phyloP scores from a whole-genome alignment of 2,888 invertebrate species.

The Mimachlamys varia region DNA sequence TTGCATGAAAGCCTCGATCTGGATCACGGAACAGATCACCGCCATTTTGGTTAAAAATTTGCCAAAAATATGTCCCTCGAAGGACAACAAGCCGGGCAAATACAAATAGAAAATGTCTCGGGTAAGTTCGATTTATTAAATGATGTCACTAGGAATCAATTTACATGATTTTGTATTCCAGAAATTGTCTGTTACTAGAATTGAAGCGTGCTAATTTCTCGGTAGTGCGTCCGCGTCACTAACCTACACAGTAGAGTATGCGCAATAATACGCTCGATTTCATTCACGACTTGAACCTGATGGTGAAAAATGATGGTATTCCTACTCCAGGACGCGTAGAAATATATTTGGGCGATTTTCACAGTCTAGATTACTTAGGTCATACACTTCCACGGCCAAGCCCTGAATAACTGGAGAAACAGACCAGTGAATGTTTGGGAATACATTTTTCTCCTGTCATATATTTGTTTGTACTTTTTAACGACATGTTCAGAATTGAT shows the following conservation, averaged over 20 bases:
- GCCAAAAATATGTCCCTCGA: conserved; percentile 74
- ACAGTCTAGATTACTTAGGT: conserved; percentile 34
- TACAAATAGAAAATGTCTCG: conserved; percentile 73
- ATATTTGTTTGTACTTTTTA: neutral
- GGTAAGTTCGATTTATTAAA: conserved; percentile 60
- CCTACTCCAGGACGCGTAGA: conserved; percentile 61
- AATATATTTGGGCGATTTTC: conserved; percentile 43
- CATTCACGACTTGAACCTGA: conserved; percentile 56
- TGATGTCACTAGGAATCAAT: neutral
- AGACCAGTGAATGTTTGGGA: neutral
- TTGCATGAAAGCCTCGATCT: conserved; percentile 64
- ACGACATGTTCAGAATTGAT: neutral
- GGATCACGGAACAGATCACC: conserved; percentile 53
- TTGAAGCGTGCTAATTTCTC: conserved; percentile 52
- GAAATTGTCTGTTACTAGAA: neutral
- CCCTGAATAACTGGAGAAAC: neutral
- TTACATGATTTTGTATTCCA: neutral
- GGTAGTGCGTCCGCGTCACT: conserved; percentile 59
- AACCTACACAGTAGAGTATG: conserved; percentile 54
- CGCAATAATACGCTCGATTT: conserved; percentile 67
- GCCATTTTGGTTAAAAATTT: conserved; percentile 62
- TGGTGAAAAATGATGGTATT: conserved; percentile 57
- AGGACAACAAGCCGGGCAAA: conserved; percentile 65
- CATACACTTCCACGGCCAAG: conserved; percentile 4
- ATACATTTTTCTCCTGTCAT: neutral